A percentile compares a stretch with the other conserved stretches of the same genome.
Conservation (phyloP, 2,888 invertebrate species). For the Eristalis tenax region DNA sequence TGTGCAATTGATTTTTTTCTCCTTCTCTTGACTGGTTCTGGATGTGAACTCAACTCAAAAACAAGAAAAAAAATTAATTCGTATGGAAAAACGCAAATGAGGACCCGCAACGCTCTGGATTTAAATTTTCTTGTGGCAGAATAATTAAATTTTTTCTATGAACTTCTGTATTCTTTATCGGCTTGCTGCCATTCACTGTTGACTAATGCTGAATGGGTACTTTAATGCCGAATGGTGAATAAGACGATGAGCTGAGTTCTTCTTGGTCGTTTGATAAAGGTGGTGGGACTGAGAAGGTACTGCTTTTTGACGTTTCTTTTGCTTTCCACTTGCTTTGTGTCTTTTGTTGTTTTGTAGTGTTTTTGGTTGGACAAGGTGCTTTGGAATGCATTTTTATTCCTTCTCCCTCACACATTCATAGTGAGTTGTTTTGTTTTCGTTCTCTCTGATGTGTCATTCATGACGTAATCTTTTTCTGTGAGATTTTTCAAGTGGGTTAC, state of each 20-base stretch:
- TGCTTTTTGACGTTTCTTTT: conserved; percentile 52
- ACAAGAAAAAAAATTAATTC: conserved; percentile 29
- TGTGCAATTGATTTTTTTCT: conserved; percentile 65
- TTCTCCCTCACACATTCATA: neutral
- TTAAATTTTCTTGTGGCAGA: conserved; percentile 2
- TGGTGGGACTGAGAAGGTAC: neutral
- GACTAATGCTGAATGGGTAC: conserved; percentile 2
- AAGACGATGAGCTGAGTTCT: conserved; percentile 16
- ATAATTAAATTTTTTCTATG: neutral
- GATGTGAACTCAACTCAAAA: conserved; percentile 15
- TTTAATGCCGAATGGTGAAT: conserved; percentile 26
- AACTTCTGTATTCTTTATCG: neutral
- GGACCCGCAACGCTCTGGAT: conserved; percentile 21
- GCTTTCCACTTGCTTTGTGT: neutral
- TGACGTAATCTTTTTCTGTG: conserved; percentile 14
- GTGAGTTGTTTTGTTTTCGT: conserved; percentile 14
- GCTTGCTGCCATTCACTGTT: conserved; percentile 7
- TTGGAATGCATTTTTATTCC: neutral
- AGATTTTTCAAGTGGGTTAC: neutral
- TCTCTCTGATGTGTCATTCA: conserved; percentile 16
- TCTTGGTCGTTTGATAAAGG: neutral
- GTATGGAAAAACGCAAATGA: conserved; percentile 32
- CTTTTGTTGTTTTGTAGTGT: neutral
- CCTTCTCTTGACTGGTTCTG: conserved; percentile 10
- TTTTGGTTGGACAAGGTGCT: neutral